These are phyloP conservation scores for Platycheirus albimanus DNA, from an alignment of 2,888 invertebrate genomes.

Conservation along the genomic window DNA sequence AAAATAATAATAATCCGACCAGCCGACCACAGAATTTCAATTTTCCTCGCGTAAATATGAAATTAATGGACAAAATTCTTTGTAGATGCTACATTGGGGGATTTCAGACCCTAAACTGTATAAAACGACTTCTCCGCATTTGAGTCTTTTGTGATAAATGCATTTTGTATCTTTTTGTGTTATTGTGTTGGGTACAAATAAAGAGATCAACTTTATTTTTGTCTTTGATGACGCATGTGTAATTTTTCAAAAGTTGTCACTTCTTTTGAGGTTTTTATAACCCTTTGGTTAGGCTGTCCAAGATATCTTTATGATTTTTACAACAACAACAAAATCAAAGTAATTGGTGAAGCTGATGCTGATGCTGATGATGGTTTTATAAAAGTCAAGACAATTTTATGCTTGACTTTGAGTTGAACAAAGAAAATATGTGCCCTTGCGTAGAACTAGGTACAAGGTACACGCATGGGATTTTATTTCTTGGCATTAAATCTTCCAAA, in stretches of 20 bases:
- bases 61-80: conserved; percentile 61
- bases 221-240: conserved; percentile 20
- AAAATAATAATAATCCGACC: conserved; percentile 65
- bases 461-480: no score
- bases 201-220: conserved; percentile 21
- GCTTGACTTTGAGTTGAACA: background rate
- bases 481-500: no score
- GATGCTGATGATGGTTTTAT: conserved; percentile 4
- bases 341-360: background rate
- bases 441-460: no score
- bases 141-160: conserved; percentile 50
- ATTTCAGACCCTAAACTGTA: background rate
- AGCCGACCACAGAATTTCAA: conserved; percentile 71
- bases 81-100: conserved; percentile 1
- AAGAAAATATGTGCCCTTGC: background rate
- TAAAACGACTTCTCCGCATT: background rate
- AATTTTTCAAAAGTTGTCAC: conserved; percentile 53
- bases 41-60: conserved; percentile 59
- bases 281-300: conserved; percentile 2
- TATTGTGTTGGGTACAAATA: conserved; percentile 25
- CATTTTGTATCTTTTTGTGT: conserved; percentile 50
- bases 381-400: background rate
- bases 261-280: conserved; percentile 1
- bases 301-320: background rate
- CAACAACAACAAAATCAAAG: background rate